phyloP scores from a whole-genome alignment of 1,140 invertebrate species.

The Sesamia nonagrioides region DNA sequence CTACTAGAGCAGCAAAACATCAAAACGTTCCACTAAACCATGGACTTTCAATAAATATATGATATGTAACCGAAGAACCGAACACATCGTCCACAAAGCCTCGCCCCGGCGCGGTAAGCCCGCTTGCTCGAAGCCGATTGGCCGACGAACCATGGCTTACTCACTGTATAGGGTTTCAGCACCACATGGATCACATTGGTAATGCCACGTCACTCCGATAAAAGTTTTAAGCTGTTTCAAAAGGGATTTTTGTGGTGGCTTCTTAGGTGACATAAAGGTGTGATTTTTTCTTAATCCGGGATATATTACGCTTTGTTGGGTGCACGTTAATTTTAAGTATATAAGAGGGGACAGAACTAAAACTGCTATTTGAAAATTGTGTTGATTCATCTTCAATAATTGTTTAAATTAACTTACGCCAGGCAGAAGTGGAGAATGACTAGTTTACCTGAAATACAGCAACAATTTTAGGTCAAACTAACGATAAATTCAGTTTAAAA shows the following conservation, averaged over 20 bases:
- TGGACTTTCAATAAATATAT: constrained; percentile 44
- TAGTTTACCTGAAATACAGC: too few relatives aligned
- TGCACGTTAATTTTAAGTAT: constrained; percentile 22
- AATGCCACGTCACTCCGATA: constrained; percentile 42
- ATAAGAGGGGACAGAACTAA: not conserved
- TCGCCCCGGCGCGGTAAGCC: constrained; percentile 49
- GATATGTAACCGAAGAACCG: constrained; percentile 31
- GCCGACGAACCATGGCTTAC: constrained; percentile 54
- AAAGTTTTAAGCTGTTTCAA: constrained; percentile 49
- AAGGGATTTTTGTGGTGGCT: constrained; percentile 40
- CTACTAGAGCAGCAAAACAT: not conserved
- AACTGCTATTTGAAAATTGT: not conserved
- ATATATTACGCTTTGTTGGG: constrained; percentile 35
- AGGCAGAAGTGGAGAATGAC: too few relatives aligned
- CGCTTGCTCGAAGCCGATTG: constrained; percentile 56
- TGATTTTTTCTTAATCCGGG: constrained; percentile 32
- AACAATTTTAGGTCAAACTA: too few relatives aligned
- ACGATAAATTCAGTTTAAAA: too few relatives aligned
- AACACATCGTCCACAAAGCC: constrained; percentile 47
- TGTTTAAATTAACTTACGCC: too few relatives aligned
- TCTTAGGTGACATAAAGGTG: constrained; percentile 33
- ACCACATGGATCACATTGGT: constrained; percentile 57
- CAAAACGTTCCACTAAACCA: constrained; percentile 10
- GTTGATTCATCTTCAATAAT: too few relatives aligned
- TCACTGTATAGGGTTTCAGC: constrained; percentile 63